A percentile compares a stretch with the other conserved stretches of the same genome.
phyloP scores from a whole-genome alignment of 2,888 invertebrate species.

The Synanthedon vespiformis region DNA sequence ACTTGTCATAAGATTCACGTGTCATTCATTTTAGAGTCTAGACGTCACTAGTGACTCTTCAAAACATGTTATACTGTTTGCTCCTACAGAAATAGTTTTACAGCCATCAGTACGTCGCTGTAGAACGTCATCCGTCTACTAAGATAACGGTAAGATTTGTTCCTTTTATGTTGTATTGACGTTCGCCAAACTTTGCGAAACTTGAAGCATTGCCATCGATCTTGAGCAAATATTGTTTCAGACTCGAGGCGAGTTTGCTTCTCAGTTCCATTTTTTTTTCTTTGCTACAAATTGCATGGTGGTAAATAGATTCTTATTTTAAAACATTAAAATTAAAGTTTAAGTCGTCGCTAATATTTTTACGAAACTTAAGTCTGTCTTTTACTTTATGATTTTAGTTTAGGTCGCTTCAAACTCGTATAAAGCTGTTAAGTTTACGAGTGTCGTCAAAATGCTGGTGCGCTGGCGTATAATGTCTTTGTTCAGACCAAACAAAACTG shows the following conservation, averaged over 20 bases:
- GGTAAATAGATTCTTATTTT: background rate
- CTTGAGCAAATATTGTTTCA: constrained; percentile 4
- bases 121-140: constrained; percentile 2
- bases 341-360: background rate
- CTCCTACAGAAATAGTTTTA: background rate
- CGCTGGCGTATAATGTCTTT: background rate
- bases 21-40: constrained; percentile 3
- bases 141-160: constrained; percentile 13
- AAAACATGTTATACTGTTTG: constrained; percentile 18
- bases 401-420: constrained; percentile 22
- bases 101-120: background rate
- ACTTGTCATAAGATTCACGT: background rate
- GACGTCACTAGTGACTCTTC: constrained; percentile 13
- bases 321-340: no score
- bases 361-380: constrained; percentile 13
- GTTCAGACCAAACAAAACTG: no score
- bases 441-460: constrained; percentile 17
- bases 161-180: constrained; percentile 11
- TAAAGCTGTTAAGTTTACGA: constrained; percentile 29
- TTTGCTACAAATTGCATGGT: background rate
- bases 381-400: constrained; percentile 26
- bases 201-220: constrained; percentile 8
- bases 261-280: background rate
- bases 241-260: background rate
- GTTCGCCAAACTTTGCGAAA: constrained; percentile 14